Percentiles rank a stretch among this genome's conserved stretches.
phyloP scores from a whole-genome alignment of 2,888 invertebrate genomes.

The Orthosia incerta region DNA sequence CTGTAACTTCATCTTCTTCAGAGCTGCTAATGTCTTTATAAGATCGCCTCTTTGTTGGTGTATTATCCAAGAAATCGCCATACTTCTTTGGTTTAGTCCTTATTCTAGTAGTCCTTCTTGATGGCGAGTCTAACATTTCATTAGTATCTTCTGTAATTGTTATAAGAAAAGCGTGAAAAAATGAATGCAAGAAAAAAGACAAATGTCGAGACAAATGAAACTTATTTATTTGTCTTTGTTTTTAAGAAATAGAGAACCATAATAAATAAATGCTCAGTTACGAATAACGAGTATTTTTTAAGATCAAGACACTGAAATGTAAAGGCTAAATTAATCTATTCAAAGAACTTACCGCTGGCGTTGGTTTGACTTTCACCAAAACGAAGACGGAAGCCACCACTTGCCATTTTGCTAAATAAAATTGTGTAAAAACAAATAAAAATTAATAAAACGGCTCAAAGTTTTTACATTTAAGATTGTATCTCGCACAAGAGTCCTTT shows the following conservation, averaged over 20 bases:
- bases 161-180: neutral
- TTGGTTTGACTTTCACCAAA: slow-evolving; percentile 44
- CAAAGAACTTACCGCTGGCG: slow-evolving; percentile 37
- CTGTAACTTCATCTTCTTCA: slow-evolving; percentile 75
- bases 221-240: neutral
- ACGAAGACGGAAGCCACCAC: slow-evolving; percentile 56
- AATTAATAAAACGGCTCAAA: neutral
- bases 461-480: neutral
- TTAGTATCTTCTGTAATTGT: slow-evolving; percentile 42
- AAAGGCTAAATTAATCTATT: neutral
- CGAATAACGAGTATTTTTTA: neutral
- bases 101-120: slow-evolving; percentile 78
- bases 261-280: neutral
- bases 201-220: neutral
- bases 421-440: neutral
- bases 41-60: slow-evolving; percentile 75
- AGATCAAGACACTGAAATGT: neutral
- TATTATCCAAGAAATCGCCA: slow-evolving; percentile 78
- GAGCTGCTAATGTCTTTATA: slow-evolving; percentile 60
- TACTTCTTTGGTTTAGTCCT: slow-evolving; percentile 84
- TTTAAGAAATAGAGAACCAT: neutral
- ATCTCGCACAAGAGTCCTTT: neutral
- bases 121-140: slow-evolving; percentile 70
- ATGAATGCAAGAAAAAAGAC: neutral
- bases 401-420: slow-evolving; percentile 46